Percentiles rank a stretch among this genome's conserved stretches.
Conservation (phyloP, 2,113 vertebrate species). For the Mus pahari region DNA sequence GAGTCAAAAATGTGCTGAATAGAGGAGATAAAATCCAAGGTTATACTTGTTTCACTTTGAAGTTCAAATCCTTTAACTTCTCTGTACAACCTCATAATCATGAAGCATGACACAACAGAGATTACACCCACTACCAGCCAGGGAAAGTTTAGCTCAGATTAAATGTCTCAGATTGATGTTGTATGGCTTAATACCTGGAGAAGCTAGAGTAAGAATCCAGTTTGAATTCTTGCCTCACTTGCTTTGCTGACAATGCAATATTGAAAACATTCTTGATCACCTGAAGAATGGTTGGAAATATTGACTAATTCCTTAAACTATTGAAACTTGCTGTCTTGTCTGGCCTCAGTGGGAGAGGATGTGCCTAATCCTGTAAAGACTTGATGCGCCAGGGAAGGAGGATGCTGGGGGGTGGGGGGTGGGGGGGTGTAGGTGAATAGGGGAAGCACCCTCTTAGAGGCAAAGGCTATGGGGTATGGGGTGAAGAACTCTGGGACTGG, state of each 20-base stretch:
- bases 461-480: no score
- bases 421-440: no score
- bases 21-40: slow-evolving; percentile 1
- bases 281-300: slow-evolving; percentile 39
- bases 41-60: background rate
- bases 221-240: background rate
- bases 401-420: no score
- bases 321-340: background rate
- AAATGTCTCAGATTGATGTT: background rate
- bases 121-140: background rate
- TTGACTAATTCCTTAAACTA: background rate
- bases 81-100: background rate
- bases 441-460: no score
- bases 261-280: background rate
- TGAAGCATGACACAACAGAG: background rate
- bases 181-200: background rate
- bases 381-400: no score
- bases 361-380: no score
- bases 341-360: no score
- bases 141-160: background rate
- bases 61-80: background rate
- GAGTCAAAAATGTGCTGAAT: background rate
- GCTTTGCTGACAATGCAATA: background rate
- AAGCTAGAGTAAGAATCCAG: background rate
- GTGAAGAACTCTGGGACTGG: no score